phyloP scores from a whole-genome alignment of 1,140 invertebrate genomes.

The Pseudomyrmex concolor region DNA sequence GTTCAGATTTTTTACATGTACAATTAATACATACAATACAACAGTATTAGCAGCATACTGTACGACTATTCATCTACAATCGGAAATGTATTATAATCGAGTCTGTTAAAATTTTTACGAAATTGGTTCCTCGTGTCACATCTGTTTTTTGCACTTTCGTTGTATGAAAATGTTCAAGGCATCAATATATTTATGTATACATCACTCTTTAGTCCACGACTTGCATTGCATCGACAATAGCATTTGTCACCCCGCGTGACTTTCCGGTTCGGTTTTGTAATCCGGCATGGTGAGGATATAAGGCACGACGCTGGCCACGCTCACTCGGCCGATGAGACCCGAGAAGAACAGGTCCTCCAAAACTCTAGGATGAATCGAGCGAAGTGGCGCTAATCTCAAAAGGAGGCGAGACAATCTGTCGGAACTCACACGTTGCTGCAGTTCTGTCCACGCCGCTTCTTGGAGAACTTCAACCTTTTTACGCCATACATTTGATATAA shows the following conservation, averaged over 20 bases:
- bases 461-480: slow-evolving; percentile 89
- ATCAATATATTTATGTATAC: slow-evolving; percentile 59
- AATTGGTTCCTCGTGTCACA: slow-evolving; percentile 19
- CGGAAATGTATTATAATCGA: not conserved
- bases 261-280: slow-evolving; percentile 83
- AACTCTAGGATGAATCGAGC: slow-evolving; percentile 91
- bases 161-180: slow-evolving; percentile 67
- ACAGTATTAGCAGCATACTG: too few species aligned
- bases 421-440: slow-evolving; percentile 87
- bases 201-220: slow-evolving; percentile 64
- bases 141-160: slow-evolving; percentile 36
- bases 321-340: slow-evolving; percentile 95
- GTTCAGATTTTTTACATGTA: not conserved
- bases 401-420: slow-evolving; percentile 89
- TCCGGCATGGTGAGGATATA: slow-evolving; percentile 93
- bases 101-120: slow-evolving; percentile 55
- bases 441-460: slow-evolving; percentile 90
- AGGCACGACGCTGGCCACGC: slow-evolving; percentile 96
- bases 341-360: slow-evolving; percentile 97
- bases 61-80: too few species aligned
- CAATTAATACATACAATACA: not conserved
- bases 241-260: slow-evolving; percentile 82
- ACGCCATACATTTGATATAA: slow-evolving; percentile 81
- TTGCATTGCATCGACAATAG: slow-evolving; percentile 73
- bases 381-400: slow-evolving; percentile 91